phyloP scores from a whole-genome alignment of 2,888 invertebrate genomes.

The Scrobipalpa atriplicella region DNA sequence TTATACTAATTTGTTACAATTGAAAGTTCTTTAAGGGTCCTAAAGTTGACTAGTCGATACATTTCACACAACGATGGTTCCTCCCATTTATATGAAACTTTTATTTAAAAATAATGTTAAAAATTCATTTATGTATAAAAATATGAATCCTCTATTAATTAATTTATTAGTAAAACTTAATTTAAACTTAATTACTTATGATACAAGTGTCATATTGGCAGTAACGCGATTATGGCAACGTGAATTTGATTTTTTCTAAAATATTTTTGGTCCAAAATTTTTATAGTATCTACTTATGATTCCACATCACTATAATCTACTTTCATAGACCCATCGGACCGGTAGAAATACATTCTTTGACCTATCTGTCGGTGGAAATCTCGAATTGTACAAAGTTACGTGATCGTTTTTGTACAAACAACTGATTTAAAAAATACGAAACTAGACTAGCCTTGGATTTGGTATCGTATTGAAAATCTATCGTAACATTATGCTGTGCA shows the following conservation, averaged over 20 bases:
- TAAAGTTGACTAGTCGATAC: conserved; percentile 62
- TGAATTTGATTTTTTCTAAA: conserved; percentile 76
- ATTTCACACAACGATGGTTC: conserved; percentile 32
- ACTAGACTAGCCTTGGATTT: neutral
- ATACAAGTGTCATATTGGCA: conserved; percentile 77
- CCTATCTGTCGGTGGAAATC: neutral
- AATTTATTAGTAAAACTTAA: conserved; percentile 36
- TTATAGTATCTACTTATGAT: conserved; percentile 64
- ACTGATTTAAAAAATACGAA: neutral
- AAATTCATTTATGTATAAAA: conserved; percentile 64
- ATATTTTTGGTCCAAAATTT: conserved; percentile 80
- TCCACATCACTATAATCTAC: conserved; percentile 61
- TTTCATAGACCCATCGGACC: neutral
- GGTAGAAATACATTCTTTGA: neutral
- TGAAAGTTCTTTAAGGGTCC: conserved; percentile 34
- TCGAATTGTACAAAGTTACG: neutral
- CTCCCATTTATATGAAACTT: conserved; percentile 19
- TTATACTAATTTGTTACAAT: conserved; percentile 30
- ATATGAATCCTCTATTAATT: conserved; percentile 53
- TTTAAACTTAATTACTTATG: conserved; percentile 44
- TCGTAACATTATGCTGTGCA: neutral
- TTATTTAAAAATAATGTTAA: conserved; percentile 25
- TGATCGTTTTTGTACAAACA: neutral
- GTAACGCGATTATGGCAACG: conserved; percentile 79
- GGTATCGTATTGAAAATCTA: neutral